Evolutionary conservation across 2,888 invertebrate genomes (phyloP), one percentile per base, ranked within the genome.

Genomic region (Mylabris sibirica): DNA sequence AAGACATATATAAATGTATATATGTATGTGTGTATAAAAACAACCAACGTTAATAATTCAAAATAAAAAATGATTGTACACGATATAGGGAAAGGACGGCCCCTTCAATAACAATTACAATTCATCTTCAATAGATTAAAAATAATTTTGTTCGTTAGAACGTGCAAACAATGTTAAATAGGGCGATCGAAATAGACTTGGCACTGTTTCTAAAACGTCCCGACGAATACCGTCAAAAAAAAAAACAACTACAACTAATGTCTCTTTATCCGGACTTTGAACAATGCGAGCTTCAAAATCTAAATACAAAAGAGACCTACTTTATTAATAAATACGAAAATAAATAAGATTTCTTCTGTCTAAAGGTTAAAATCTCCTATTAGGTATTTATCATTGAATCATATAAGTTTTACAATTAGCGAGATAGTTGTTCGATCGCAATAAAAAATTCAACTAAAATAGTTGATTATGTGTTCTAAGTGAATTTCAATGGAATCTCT

Each of bases 101-200:
- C 59, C 41, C 57, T 63, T 53, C 26, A 38, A 38, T 63, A 63
- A 65, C 63, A 30, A 65, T 65, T 66, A 63, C 38, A 61, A 53
- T 62, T 63, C 63, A 12, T 65, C 20, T 34, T 53, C n/a, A 62
- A 67, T 62, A 38, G 67, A 77, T 80, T 82, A 81, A 81, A 82
- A 81, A 82, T 82, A 82, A 78, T 78, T 57, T 57, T 78, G 77
- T 79, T 79, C 78, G 79, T 79, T 77, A 81, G 82, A 82, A 81
- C 75, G 77, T 76, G 76, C 80, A 80, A 81, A 82, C 81, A 80
- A 80, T 81, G 81, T 79, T 80, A 80, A 82, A 81, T 80, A 79
- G 80, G 80, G 74, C 80, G 80, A 81, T 81, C 66, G 76, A 82
- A 83, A 83, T 83, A 83, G 80, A 83, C 79, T 82, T 82, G 82